Base-by-base conservation (phyloP, 30 jellyfish, hydroid and myxozoan species). In the Cassiopea xamachana region DNA sequence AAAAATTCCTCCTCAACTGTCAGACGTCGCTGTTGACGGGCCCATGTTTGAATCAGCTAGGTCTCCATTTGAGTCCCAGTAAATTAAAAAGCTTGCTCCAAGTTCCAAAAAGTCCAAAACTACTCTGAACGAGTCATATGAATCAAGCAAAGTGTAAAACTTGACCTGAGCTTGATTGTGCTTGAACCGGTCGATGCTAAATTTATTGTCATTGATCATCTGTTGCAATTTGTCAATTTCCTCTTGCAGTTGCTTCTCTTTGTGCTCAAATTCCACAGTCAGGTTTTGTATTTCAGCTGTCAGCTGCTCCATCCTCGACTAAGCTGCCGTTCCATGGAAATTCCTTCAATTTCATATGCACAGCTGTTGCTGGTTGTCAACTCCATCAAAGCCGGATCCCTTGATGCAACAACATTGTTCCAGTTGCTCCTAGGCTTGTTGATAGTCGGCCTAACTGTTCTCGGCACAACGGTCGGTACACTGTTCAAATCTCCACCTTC, bases 1-100 rank as follows among this genome's bases (percentile, higher is more conserved):
- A 83, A 83, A 18, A 83, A 60, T 60, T 83, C 91, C 18, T 83
- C 91, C 46, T 64, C 91, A 18, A 86, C 84, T 45, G 39, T 64
- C 51, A 83, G 91, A n/a, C 58, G 73, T 45, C 91, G 17, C 84
- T 60, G 1, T 27, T 27, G 39, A 27, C 39, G 75, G 46, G 77
- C 15, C 86, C 90, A 12, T 59, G 86, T 81, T 81, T 81, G 43
- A 45, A 12, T 3, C 55, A 45, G 67, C 75, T 69, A n/a, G 73
- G 62, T 62, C 46, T 14, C 10, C 81, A 48, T 83, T 46, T 83
- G 86, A 83, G 15, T 64, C 83, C 83, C 69, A 83, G 75, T 83
- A 83, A 64, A 14, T 83, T 60, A 83, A 72, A 18, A 18, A 18
- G 91, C 84, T 69, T 44, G 72, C 91, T 5, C 71, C 83, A 83